Base-by-base conservation (phyloP, 2,888 invertebrate species). In the Dinocampus coccinellae region DNA sequence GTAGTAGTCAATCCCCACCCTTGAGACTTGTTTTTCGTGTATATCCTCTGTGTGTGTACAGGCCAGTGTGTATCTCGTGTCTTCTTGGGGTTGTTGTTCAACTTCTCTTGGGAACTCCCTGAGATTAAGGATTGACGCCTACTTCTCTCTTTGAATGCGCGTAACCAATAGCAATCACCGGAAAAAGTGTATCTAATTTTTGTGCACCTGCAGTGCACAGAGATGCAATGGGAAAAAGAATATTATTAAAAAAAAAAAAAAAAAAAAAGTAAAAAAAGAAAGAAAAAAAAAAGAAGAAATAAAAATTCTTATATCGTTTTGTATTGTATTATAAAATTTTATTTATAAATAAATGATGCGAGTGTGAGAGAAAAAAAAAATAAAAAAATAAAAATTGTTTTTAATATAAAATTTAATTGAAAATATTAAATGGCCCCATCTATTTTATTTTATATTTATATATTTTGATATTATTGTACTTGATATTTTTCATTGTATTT, bases 111-210 rank as follows among this genome's bases (percentile, higher is more conserved):
- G 16, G 47, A 47, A 16, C 20, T 47, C 16, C n/a, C n/a, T 47
- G 9, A 47, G 16, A 47, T 47, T 4, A 16, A 20, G 47, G n/a
- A 47, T 47, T n/a, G 20, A 47, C 47, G 47, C 47, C 47, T n/a
- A 47, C 47, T 47, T 47, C 47, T n/a, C 16, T 47, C 47, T 47
- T 2, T 2, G 47, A 47, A 16, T n/a, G 47, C 47, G 47, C 20
- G 47, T n/a, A 47, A 47, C 47, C 47, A 47, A 47, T 47, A 47
- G 47, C 47, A 47, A 47, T 47, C 47, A 47, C 20, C 47, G 47
- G 47, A 47, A 47, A 47, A 47, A 47, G 47, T 47, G 47, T 47
- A n/a, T 47, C 47, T 47, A 47, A 47, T 47, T 47, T 47, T 47
- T 7, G 3, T 47, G 47, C 47, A 47, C 47, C 47, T 47, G 47